phyloP scores from a whole-genome alignment of 1,140 invertebrate genomes.

The Conopomorpha cramerella region DNA sequence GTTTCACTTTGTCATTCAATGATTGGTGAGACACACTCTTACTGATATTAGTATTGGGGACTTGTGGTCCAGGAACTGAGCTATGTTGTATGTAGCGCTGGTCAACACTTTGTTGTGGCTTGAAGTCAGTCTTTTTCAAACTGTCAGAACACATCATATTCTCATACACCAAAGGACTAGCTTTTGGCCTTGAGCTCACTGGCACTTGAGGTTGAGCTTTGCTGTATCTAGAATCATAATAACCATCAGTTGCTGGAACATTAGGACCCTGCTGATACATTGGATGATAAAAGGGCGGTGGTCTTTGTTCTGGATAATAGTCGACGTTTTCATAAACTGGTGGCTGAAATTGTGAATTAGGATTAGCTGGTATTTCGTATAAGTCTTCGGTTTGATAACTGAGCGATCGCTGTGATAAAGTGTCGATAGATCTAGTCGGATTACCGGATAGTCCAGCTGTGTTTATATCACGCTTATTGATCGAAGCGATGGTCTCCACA shows the following conservation, averaged over 20 bases:
- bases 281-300: constrained; percentile 68
- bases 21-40: constrained; percentile 27
- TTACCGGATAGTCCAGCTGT: constrained; percentile 36
- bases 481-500: constrained; percentile 65
- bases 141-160: constrained; percentile 44
- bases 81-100: constrained; percentile 40
- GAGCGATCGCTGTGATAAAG: constrained; percentile 66
- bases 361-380: constrained; percentile 47
- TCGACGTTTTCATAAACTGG: constrained; percentile 84
- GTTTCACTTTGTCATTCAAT: constrained; percentile 30
- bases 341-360: constrained; percentile 42
- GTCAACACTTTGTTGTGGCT: constrained; percentile 24
- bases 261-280: constrained; percentile 35
- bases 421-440: constrained; percentile 60
- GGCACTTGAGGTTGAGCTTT: constrained; percentile 75
- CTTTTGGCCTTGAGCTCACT: constrained; percentile 57
- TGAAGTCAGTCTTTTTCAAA: constrained; percentile 43
- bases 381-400: constrained; percentile 64
- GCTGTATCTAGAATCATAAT: constrained; percentile 62
- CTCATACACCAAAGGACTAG: constrained; percentile 37
- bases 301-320: constrained; percentile 66
- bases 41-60: constrained; percentile 28
- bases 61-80: constrained; percentile 45
- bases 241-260: constrained; percentile 48
- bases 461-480: constrained; percentile 56